phyloP scores from a whole-genome alignment of 2,888 invertebrate species.

The Erebia aethiops region DNA sequence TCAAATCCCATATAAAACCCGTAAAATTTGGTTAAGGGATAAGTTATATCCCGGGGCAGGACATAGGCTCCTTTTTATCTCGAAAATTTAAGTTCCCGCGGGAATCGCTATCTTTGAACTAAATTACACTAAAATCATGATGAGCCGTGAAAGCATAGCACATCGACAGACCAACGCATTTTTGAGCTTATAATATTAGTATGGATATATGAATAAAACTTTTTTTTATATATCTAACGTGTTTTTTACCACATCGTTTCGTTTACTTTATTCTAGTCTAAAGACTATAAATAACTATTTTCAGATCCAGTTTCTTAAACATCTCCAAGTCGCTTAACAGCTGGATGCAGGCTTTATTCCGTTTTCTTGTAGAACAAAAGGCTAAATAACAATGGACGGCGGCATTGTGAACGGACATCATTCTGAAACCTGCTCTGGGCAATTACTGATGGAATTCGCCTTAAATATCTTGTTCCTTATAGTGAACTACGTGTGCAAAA shows the following conservation, averaged over 20 bases:
- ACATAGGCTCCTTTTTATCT: too few relatives aligned
- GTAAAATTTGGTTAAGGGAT: too few relatives aligned
- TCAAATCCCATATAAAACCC: too few relatives aligned
- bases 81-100: too few relatives aligned
- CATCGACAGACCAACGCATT: too few relatives aligned
- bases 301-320: constrained; percentile 13
- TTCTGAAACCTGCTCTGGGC: constrained; percentile 37
- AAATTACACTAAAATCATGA: too few relatives aligned
- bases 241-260: background rate
- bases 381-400: constrained; percentile 38
- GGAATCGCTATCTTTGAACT: too few relatives aligned
- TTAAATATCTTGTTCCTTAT: background rate
- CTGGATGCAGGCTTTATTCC: constrained; percentile 30
- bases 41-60: too few relatives aligned
- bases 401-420: constrained; percentile 40
- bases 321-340: constrained; percentile 13
- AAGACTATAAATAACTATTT: constrained; percentile 2
- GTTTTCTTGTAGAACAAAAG: constrained; percentile 40
- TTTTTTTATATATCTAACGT: background rate
- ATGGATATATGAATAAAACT: too few relatives aligned
- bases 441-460: constrained; percentile 36
- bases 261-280: too few relatives aligned
- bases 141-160: too few relatives aligned
- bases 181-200: too few relatives aligned
- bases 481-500: background rate